Conservation (phyloP, 2,888 invertebrate species). For the Rhodophaea formosa region DNA sequence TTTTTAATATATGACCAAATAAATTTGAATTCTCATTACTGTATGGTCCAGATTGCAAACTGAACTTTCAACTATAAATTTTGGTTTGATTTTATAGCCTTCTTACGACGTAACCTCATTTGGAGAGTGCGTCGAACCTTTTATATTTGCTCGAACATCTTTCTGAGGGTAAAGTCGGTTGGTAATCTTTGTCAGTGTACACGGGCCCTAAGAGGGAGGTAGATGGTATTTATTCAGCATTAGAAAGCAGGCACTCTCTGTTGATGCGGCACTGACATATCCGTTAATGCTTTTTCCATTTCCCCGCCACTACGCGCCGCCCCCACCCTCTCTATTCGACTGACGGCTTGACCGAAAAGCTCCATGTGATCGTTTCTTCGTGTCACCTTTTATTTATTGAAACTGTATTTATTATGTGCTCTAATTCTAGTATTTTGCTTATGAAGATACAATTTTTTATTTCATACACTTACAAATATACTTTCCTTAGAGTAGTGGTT, state of each 20-base stretch:
- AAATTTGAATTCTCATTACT: constrained; percentile 10
- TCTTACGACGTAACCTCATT: neutral
- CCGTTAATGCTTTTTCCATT: constrained; percentile 82
- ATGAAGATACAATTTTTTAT: neutral
- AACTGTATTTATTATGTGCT: neutral
- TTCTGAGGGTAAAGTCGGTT: constrained; percentile 21
- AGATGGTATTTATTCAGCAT: constrained; percentile 76
- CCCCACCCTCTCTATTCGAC: constrained; percentile 41
- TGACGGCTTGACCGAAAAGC: constrained; percentile 66
- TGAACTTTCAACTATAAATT: constrained; percentile 17
- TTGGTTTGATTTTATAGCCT: constrained; percentile 17
- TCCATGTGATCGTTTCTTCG: constrained; percentile 44
- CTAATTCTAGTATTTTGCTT: constrained; percentile 17
- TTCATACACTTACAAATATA: neutral
- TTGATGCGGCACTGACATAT: constrained; percentile 78
- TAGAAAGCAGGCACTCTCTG: constrained; percentile 76
- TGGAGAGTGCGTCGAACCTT: neutral
- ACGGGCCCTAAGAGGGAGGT: constrained; percentile 54
- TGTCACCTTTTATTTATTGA: constrained; percentile 36
- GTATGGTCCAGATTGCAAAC: constrained; percentile 8
- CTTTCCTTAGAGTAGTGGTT: too few species aligned
- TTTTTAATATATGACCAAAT: constrained; percentile 14
- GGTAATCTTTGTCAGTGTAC: constrained; percentile 42
- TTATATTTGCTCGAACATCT: constrained; percentile 5
- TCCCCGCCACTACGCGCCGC: constrained; percentile 59